Percentiles rank a stretch among this genome's conserved stretches.
phyloP scores from a whole-genome alignment of 2,888 invertebrate species.

The Calameuta idolon region DNA sequence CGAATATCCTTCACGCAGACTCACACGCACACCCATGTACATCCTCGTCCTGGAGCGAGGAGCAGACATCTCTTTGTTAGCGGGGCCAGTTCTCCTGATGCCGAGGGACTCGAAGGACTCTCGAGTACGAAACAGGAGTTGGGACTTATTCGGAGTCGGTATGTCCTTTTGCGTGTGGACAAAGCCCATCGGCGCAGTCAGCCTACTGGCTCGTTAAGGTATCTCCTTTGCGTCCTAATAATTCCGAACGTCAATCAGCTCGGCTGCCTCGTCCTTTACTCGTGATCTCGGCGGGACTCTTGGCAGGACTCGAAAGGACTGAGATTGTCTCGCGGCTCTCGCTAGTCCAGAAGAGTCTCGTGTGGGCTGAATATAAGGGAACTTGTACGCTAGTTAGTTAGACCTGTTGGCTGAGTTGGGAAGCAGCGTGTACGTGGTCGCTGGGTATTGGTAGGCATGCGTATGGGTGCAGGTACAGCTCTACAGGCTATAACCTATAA shows the following conservation, averaged over 20 bases:
- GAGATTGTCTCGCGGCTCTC: background rate
- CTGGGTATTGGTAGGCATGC: constrained; percentile 27
- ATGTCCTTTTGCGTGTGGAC: background rate
- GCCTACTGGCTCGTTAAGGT: background rate
- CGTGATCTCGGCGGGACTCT: too few species aligned
- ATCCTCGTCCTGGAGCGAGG: constrained; percentile 47
- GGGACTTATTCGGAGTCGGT: background rate
- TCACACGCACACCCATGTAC: constrained; percentile 45
- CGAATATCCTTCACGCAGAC: constrained; percentile 51
- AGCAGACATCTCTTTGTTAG: constrained; percentile 63
- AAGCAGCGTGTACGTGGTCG: constrained; percentile 18
- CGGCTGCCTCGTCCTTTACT: background rate
- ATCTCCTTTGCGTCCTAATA: background rate
- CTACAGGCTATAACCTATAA: background rate
- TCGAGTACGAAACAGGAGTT: constrained; percentile 7
- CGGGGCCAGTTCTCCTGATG: constrained; percentile 54
- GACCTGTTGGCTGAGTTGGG: constrained; percentile 45
- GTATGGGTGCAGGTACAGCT: background rate
- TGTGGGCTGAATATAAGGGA: constrained; percentile 39
- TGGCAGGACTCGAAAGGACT: background rate
- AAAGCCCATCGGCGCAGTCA: background rate
- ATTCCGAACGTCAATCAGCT: background rate
- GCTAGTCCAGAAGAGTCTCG: constrained; percentile 10
- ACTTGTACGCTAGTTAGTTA: constrained; percentile 57
- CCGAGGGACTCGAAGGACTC: constrained; percentile 38